phyloP scores from a whole-genome alignment of 2,113 vertebrate genomes.

The Alligator mississippiensis region DNA sequence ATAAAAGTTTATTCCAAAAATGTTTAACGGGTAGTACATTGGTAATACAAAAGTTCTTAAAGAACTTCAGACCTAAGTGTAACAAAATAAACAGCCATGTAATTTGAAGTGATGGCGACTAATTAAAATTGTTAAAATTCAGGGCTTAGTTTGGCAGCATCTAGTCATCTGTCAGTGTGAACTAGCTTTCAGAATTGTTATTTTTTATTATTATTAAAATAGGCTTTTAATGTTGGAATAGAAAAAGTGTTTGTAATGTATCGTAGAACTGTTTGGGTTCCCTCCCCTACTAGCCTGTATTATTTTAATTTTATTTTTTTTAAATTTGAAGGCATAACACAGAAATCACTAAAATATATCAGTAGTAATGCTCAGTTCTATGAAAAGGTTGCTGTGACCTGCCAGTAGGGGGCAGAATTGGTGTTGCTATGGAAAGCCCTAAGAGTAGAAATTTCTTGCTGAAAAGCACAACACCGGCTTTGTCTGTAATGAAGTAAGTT shows the following conservation, averaged over 20 bases:
- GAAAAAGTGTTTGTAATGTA: background rate
- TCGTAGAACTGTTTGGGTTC: background rate
- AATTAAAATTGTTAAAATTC: background rate
- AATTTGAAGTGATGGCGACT: background rate
- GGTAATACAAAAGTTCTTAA: background rate
- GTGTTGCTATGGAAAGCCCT: background rate
- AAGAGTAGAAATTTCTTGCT: background rate
- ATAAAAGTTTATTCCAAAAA: background rate
- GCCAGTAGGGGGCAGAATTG: background rate
- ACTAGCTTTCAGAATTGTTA: background rate
- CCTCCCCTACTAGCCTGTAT: background rate
- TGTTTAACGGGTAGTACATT: background rate
- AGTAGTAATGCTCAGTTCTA: background rate
- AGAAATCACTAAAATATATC: background rate
- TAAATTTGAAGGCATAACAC: background rate
- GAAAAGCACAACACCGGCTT: background rate
- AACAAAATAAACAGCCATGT: background rate
- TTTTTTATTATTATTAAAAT: background rate
- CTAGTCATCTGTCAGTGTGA: accelerated
- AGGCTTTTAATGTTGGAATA: background rate
- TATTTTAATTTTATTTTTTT: background rate
- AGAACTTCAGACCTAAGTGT: background rate
- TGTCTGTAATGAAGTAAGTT: background rate
- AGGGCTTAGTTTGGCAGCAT: background rate
- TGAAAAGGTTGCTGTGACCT: background rate